Conservation (phyloP, 2,113 vertebrate species). For the Irena cyanogastra region DNA sequence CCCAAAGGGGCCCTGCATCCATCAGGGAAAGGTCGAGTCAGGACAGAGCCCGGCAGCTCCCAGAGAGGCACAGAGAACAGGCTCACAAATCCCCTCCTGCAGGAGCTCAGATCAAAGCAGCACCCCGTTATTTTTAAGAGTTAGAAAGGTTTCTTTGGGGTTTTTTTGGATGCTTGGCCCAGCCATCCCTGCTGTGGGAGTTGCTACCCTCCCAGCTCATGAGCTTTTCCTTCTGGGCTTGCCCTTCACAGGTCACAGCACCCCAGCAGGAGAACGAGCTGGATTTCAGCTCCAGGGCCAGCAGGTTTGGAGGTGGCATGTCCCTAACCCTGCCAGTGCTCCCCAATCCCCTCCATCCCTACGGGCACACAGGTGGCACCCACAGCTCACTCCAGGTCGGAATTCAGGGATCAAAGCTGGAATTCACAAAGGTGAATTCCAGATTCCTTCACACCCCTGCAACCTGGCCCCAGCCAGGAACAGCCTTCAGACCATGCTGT, state of each 20-base stretch:
- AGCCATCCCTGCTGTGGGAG: neutral
- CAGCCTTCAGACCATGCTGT: accelerated
- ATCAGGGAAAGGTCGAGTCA: neutral
- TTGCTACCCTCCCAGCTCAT: accelerated
- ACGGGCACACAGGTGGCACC: neutral
- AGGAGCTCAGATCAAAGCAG: neutral
- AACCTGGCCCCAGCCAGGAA: neutral
- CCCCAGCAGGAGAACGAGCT: neutral
- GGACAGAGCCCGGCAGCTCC: neutral
- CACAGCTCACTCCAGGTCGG: accelerated
- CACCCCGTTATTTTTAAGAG: accelerated
- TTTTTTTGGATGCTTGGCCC: neutral
- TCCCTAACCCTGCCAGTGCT: neutral
- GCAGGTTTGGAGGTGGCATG: accelerated
- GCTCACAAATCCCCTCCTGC: neutral
- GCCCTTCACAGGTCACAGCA: neutral
- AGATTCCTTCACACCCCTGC: accelerated
- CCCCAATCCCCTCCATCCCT: neutral
- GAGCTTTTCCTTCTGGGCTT: neutral
- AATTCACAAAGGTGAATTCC: neutral
- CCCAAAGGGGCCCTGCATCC: neutral
- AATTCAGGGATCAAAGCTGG: neutral
- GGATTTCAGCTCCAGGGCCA: neutral
- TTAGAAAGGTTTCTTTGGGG: neutral
- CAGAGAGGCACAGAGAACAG: neutral